A percentile compares a stretch with the other conserved stretches of the same genome.
phyloP scores from a whole-genome alignment of 2,888 invertebrate genomes.

The Panopea generosa region DNA sequence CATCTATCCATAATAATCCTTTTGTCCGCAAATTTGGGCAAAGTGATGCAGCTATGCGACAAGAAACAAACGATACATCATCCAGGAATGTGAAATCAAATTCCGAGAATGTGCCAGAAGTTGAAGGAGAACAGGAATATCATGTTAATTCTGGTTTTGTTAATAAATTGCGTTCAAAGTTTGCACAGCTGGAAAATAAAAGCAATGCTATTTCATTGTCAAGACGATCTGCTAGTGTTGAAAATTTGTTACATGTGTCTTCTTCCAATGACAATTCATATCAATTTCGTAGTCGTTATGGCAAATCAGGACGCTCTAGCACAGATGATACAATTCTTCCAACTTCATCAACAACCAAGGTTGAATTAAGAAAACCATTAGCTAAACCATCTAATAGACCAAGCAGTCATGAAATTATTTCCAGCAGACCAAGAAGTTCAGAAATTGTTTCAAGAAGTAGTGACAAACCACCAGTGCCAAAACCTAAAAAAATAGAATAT shows the following conservation, averaged over 20 bases:
- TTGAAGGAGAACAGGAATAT: slow-evolving; percentile 74
- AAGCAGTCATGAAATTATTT: slow-evolving; percentile 6
- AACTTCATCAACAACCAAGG: slow-evolving; percentile 13
- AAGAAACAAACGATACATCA: neutral
- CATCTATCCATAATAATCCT: slow-evolving; percentile 65
- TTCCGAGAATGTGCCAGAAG: no score
- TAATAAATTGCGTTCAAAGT: slow-evolving; percentile 78
- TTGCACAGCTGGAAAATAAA: slow-evolving; percentile 59
- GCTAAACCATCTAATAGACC: slow-evolving; percentile 26
- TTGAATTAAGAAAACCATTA: slow-evolving; percentile 40
- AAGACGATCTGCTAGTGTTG: slow-evolving; percentile 75
- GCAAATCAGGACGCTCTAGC: slow-evolving; percentile 9
- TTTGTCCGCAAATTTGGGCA: slow-evolving; percentile 50
- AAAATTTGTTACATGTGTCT: slow-evolving; percentile 63
- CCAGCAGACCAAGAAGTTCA: slow-evolving; percentile 28
- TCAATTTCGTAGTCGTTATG: slow-evolving; percentile 1
- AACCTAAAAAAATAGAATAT: slow-evolving; percentile 25
- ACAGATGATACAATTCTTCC: slow-evolving; percentile 34
- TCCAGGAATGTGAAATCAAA: neutral
- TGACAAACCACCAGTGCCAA: slow-evolving; percentile 27
- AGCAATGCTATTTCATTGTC: slow-evolving; percentile 47
- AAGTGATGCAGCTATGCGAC: slow-evolving; percentile 12
- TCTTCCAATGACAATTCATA: neutral
- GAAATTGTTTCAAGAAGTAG: slow-evolving; percentile 20
- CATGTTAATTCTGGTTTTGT: slow-evolving; percentile 82